Conservation (phyloP, 2,888 invertebrate genomes). For the Catocala sponsa region DNA sequence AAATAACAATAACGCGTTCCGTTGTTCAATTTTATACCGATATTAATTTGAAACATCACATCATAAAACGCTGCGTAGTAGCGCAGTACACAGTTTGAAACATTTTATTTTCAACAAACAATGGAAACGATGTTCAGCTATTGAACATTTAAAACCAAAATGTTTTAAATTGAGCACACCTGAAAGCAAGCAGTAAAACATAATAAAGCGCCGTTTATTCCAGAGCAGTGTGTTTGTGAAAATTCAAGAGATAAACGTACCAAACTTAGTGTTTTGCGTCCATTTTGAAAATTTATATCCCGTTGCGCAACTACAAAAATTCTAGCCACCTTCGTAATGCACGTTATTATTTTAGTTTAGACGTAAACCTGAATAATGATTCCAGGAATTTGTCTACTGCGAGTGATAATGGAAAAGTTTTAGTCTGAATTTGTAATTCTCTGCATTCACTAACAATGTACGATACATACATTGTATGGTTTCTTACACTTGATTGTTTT, state of each 20-base stretch:
- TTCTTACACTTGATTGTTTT: no score
- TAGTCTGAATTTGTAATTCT: background rate
- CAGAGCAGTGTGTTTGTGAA: conserved; percentile 59
- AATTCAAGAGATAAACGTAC: conserved; percentile 55
- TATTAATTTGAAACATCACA: no score
- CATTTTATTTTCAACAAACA: conserved; percentile 8
- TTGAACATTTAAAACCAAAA: conserved; percentile 11
- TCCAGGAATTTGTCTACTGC: background rate
- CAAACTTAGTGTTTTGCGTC: conserved; percentile 47
- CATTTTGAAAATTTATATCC: conserved; percentile 53
- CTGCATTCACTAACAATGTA: no score
- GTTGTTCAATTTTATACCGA: no score
- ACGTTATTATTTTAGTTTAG: conserved; percentile 40
- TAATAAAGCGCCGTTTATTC: conserved; percentile 52
- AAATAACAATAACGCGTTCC: no score
- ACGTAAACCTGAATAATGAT: conserved; percentile 28
- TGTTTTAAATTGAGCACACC: conserved; percentile 2
- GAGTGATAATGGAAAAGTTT: background rate
- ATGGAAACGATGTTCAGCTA: conserved; percentile 2
- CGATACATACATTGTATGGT: no score
- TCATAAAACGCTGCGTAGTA: no score
- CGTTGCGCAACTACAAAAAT: conserved; percentile 43
- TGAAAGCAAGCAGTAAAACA: conserved; percentile 8
- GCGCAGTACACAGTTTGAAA: no score
- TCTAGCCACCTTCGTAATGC: conserved; percentile 27